Base-by-base conservation (phyloP, 2,797 vertebrate species). In the Enteromius anoplus region DNA sequence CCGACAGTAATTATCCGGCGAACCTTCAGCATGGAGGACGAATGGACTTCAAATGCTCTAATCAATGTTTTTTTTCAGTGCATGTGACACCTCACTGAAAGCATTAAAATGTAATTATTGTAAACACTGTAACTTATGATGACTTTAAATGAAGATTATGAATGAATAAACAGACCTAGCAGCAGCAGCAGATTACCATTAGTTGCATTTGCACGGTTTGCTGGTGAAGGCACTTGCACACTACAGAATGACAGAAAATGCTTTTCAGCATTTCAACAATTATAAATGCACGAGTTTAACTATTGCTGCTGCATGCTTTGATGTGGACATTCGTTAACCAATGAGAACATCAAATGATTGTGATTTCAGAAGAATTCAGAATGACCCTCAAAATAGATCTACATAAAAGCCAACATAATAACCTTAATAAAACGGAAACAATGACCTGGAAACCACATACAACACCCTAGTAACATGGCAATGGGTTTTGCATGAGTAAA, bases 1-100 rank as follows among this genome's bases (percentile, higher is more conserved):
- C 53, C 40, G 29, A 14, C 75, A 79, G 82, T 90, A 86, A 89
- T 91, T 89, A 90, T 83, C 49, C 62, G 47, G 73, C 70, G 75
- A 78, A 58, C 85, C 75, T 51, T 60, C 53, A 64, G 77, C 7
- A 29, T 11, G 14, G 79, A 64, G 82, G 60, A 70, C 40, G 58
- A 69, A 73, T 40, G 75, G 29, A 66, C 53, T 55, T 47, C 45
- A 82, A 37, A 45, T 66, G 47, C 45, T 32, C 79, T 37, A 76
- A 51, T 81, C 65, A 77, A 78, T 78, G 37, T 55, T 85, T 79
- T 85, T 79, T 21, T 60, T 60, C 69, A 72, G 45, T 47, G 58
- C 49, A 70, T 71, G 42, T 34, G 26, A 78, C 45, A 42, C 58
- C 81, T 76, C 29, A 37, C 29, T 71, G 45, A 34, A 29, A 66